Percentiles rank a stretch among this genome's conserved stretches.
Conservation (phyloP, 2,888 invertebrate genomes). For the Micoletzkya japonica region DNA sequence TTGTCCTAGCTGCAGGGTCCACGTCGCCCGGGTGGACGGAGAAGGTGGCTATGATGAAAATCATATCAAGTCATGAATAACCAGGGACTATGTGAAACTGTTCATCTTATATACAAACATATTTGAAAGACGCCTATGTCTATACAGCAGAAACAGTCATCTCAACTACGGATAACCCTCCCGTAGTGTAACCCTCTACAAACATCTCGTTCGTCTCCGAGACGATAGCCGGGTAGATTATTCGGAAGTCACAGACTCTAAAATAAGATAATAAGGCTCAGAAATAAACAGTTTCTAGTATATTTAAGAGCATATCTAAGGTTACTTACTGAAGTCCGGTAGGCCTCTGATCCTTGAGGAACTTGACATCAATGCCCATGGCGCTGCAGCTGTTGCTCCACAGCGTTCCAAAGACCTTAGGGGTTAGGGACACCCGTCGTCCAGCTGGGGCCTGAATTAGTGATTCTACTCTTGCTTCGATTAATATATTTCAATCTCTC, state of each 20-base stretch:
- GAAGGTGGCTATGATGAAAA: no score
- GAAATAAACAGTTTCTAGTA: no score
- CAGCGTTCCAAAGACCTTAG: constrained; percentile 3
- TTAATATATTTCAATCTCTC: not conserved
- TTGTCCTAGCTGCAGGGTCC: no score
- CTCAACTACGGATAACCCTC: not conserved
- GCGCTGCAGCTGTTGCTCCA: constrained; percentile 5
- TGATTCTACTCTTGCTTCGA: no score
- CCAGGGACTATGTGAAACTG: no score
- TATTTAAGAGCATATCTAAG: not conserved
- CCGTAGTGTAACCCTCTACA: constrained; percentile 3
- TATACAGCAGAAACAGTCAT: no score
- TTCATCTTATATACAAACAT: no score
- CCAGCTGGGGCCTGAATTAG: constrained; percentile 22
- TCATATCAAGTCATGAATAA: no score
- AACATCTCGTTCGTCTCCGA: constrained; percentile 16
- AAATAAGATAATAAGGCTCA: not conserved
- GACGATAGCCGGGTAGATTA: not conserved
- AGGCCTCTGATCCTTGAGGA: constrained; percentile 4
- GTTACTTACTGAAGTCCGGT: constrained; percentile 14
- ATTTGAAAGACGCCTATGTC: no score
- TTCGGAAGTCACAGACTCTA: constrained; percentile 2
- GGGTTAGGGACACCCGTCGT: not conserved
- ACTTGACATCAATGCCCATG: constrained; percentile 21
- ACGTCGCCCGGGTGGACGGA: no score